These are phyloP conservation scores for Myotis myotis DNA, from an alignment of 2,797 vertebrate species.

Conservation along the genomic window DNA sequence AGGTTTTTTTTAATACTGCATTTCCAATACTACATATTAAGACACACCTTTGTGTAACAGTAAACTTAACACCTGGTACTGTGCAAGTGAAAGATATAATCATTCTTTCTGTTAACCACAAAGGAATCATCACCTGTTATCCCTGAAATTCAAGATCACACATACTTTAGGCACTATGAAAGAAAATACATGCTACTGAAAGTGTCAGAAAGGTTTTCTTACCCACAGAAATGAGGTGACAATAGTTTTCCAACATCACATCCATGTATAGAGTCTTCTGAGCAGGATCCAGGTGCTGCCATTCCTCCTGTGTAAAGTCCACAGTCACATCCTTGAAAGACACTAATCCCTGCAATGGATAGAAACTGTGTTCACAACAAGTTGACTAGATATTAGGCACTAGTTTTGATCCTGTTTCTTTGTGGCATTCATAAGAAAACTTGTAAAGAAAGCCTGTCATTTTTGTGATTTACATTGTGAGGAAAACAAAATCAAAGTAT, in stretches of 20 bases:
- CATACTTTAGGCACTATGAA: background rate
- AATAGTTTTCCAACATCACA: constrained; percentile 76
- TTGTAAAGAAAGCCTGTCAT: background rate
- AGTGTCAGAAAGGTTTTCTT: background rate
- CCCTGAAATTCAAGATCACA: constrained; percentile 21
- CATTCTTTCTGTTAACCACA: background rate
- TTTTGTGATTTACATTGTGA: constrained; percentile 31
- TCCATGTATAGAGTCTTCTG: constrained; percentile 73
- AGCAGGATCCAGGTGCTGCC: constrained; percentile 70
- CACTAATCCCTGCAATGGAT: constrained; percentile 54
- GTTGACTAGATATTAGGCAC: background rate
- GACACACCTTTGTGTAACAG: background rate
- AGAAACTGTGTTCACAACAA: background rate
- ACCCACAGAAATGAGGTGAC: constrained; percentile 69
- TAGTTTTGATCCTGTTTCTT: background rate
- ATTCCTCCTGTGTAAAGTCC: constrained; percentile 71
- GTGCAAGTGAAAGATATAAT: background rate
- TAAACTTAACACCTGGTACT: background rate
- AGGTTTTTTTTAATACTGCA: background rate
- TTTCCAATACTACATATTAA: background rate
- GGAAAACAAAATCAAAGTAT: background rate
- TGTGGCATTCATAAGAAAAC: constrained; percentile 8
- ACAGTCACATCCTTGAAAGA: constrained; percentile 75
- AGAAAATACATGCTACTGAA: background rate
- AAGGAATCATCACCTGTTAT: background rate